phyloP scores from a whole-genome alignment of 2,113 vertebrate genomes.

The Pandion haliaetus region DNA sequence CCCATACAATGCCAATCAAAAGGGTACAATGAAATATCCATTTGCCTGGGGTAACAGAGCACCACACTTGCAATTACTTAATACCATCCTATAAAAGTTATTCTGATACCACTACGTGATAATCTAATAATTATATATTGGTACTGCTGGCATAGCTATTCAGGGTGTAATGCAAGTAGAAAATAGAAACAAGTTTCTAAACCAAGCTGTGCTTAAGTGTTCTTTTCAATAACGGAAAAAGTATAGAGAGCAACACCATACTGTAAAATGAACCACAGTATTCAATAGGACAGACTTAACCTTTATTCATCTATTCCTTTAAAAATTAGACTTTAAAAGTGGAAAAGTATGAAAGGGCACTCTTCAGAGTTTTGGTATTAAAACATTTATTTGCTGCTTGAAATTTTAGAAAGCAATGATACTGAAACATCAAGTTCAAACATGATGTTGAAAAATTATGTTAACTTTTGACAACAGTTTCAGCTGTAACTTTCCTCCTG shows the following conservation, averaged over 20 bases:
- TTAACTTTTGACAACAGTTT: not conserved
- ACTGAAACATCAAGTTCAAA: not conserved
- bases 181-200: conserved; percentile 34
- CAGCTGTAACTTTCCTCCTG: not conserved
- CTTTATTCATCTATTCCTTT: not conserved
- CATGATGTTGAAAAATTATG: not conserved
- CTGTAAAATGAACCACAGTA: not conserved
- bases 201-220: not conserved
- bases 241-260: not conserved
- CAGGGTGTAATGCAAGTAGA: not conserved
- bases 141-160: not conserved
- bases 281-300: not conserved
- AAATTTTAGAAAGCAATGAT: not conserved
- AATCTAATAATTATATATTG: not conserved
- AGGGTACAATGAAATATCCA: not conserved
- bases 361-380: not conserved
- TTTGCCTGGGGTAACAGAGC: not conserved
- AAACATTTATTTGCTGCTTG: not conserved
- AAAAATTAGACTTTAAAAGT: not conserved
- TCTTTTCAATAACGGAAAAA: not conserved
- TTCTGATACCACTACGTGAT: not conserved
- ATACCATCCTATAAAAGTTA: not conserved
- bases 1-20: rapidly evolving
- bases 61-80: not conserved
- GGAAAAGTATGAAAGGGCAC: not conserved